These are phyloP conservation scores for Empidonax alnorum DNA, from an alignment of 2,113 vertebrate species.

Conservation along the genomic window DNA sequence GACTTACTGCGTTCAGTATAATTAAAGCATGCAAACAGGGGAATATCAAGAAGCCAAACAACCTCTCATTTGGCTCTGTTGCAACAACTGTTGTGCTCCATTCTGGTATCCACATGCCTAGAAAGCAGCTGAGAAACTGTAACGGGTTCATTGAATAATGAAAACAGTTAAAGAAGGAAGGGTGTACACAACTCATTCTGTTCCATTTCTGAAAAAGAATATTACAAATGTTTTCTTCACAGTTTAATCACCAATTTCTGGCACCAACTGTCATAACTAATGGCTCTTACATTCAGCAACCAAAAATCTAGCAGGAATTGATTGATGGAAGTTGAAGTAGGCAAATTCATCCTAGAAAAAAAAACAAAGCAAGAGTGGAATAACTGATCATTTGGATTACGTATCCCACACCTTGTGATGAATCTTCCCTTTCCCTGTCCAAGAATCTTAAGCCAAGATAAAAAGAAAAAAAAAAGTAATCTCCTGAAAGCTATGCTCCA, in stretches of 20 bases:
- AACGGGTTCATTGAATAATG: background rate
- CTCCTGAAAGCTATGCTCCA: background rate
- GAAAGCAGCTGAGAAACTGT: background rate
- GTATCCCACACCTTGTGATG: fast-evolving
- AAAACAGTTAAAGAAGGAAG: background rate
- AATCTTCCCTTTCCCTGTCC: background rate
- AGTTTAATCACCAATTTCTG: background rate
- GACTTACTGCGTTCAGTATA: background rate
- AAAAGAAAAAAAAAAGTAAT: background rate
- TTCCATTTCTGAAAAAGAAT: background rate
- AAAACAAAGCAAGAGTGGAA: background rate
- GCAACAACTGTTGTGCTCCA: conserved; percentile 12
- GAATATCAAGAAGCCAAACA: background rate
- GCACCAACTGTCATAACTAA: background rate
- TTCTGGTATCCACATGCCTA: conserved; percentile 5
- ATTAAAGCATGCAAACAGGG: background rate
- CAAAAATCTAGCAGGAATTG: background rate
- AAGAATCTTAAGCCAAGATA: background rate
- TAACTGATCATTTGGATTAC: background rate
- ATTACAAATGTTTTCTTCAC: background rate
- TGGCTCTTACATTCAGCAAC: background rate
- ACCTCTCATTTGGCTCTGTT: background rate
- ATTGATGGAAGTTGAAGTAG: background rate
- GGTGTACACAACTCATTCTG: background rate
- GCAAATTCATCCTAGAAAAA: background rate